Conservation (phyloP, 1,140 invertebrate species). For the Zaprionus taronus region DNA sequence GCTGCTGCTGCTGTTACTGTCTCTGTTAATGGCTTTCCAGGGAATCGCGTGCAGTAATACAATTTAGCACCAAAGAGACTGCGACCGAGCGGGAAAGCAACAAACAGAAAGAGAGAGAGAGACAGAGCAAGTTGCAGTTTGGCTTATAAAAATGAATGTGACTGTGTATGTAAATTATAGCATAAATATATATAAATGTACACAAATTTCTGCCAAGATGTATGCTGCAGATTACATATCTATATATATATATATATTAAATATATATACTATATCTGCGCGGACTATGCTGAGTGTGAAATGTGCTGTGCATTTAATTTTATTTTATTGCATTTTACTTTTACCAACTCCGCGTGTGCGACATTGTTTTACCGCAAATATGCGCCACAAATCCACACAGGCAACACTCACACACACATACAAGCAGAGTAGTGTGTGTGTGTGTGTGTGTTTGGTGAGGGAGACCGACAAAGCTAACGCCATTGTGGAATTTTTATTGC, state of each 20-base stretch:
- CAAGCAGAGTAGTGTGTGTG: not conserved
- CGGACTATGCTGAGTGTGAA: constrained; percentile 21
- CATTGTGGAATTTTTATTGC: constrained; percentile 80
- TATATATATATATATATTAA: constrained; percentile 22
- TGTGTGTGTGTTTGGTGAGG: constrained; percentile 20
- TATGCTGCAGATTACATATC: constrained; percentile 1
- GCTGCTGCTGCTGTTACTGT: constrained; percentile 28
- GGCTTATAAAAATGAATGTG: constrained; percentile 45
- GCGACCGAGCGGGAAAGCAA: constrained; percentile 7
- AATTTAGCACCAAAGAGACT: constrained; percentile 55
- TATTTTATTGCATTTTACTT: constrained; percentile 72
- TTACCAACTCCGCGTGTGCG: constrained; percentile 49
- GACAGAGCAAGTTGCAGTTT: constrained; percentile 34
- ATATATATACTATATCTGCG: not conserved
- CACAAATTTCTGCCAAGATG: constrained; percentile 3
- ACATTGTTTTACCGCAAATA: constrained; percentile 68
- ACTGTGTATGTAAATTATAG: constrained; percentile 46
- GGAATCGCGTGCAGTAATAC: constrained; percentile 80
- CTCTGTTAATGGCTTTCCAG: constrained; percentile 75
- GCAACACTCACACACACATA: constrained; percentile 30
- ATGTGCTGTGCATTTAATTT: constrained; percentile 70
- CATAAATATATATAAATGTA: constrained; percentile 37
- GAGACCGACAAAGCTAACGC: constrained; percentile 57
- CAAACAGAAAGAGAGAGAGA: constrained; percentile 17
- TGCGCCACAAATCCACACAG: constrained; percentile 52